Conservation (phyloP, 2,888 invertebrate species). For the Stenchaetothrips biformis region DNA sequence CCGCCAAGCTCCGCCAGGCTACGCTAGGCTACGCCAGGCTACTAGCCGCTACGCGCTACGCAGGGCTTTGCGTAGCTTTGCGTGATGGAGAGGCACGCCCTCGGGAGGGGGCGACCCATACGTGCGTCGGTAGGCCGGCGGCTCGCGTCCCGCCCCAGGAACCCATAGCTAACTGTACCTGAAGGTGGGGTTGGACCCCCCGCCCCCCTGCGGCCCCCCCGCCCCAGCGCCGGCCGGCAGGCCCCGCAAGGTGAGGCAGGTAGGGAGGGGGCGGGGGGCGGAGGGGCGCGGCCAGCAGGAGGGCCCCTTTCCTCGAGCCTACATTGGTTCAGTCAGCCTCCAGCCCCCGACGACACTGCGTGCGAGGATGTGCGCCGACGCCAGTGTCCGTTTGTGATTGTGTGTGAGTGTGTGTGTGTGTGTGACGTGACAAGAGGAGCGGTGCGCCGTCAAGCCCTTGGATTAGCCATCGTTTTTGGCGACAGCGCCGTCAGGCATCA, state of each 20-base stretch:
- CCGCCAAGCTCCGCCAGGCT: no score
- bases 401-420: background rate
- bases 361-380: background rate
- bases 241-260: no score
- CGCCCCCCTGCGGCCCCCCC: background rate
- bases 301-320: background rate
- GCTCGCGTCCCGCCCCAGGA: background rate
- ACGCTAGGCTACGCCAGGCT: no score
- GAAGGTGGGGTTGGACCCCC: background rate
- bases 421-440: background rate
- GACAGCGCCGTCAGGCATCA: background rate
- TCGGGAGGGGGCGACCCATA: no score
- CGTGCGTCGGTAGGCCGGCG: background rate
- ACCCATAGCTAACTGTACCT: conserved; percentile 23
- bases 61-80: no score
- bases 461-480: background rate
- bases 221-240: no score
- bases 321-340: background rate
- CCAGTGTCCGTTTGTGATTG: background rate
- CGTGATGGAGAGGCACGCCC: no score
- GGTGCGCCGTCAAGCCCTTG: no score
- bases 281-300: background rate
- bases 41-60: no score
- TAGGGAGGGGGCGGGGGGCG: background rate
- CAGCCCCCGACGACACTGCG: background rate